These are phyloP conservation scores for Pollimyrus isidori DNA, from an alignment of 2,113 vertebrate genomes.

Conservation along the genomic window DNA sequence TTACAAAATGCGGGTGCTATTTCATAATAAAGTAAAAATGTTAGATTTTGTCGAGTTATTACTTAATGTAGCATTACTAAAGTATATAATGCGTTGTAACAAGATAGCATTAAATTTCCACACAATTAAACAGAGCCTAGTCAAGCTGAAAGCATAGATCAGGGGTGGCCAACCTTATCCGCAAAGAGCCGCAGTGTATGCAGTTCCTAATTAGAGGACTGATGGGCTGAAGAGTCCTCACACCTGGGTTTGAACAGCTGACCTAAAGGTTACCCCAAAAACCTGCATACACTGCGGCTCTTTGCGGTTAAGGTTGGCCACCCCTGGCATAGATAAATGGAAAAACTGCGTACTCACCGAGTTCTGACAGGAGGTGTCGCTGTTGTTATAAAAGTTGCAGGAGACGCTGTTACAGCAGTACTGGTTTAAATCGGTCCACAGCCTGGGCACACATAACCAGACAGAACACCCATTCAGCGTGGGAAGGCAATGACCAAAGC, in stretches of 20 bases:
- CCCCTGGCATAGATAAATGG: neutral
- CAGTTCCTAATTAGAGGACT: too few relatives aligned
- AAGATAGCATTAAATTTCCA: neutral
- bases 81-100: too few relatives aligned
- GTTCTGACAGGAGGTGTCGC: conserved; percentile 8
- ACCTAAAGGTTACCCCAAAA: too few relatives aligned
- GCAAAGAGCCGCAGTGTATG: too few relatives aligned
- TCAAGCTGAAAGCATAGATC: neutral
- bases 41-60: neutral
- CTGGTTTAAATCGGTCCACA: conserved; percentile 21
- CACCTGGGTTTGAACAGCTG: too few relatives aligned
- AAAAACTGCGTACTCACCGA: neutral
- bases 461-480: neutral
- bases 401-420: conserved; percentile 22
- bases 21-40: neutral
- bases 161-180: too few relatives aligned
- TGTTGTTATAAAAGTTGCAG: conserved; percentile 25
- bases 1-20: neutral
- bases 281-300: too few relatives aligned
- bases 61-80: neutral
- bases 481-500: neutral
- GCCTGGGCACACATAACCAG: conserved; percentile 11
- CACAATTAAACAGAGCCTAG: neutral
- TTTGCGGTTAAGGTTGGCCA: too few relatives aligned
- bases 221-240: too few relatives aligned